These are phyloP conservation scores for Nephrotoma appendiculata DNA, from an alignment of 2,888 invertebrate genomes.

Conservation along the genomic window DNA sequence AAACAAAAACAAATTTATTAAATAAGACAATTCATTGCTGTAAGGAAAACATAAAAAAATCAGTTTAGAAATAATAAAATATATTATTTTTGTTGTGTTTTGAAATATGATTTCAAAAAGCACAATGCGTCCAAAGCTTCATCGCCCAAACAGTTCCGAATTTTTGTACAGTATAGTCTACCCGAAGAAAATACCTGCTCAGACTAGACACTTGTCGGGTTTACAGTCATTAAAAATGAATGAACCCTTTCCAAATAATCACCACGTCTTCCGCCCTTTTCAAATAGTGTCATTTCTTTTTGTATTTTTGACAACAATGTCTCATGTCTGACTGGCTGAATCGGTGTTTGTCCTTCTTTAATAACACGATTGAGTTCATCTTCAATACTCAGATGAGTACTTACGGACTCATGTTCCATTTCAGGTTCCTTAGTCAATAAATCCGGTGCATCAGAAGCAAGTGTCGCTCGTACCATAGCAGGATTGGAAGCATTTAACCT, in stretches of 20 bases:
- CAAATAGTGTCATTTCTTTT: not conserved
- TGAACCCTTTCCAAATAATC: not conserved
- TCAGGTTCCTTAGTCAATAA: not conserved
- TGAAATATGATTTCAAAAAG: not conserved
- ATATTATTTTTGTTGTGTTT: no score
- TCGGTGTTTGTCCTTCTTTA: conserved; percentile 5
- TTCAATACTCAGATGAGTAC: no score
- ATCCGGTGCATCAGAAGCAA: not conserved
- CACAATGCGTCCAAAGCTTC: not conserved
- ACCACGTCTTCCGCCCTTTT: conserved; percentile 5
- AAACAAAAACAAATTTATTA: not conserved
- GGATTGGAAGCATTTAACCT: conserved; percentile 2
- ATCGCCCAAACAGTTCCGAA: no score
- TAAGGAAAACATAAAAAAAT: not conserved
- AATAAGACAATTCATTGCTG: not conserved
- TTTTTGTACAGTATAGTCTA: not conserved
- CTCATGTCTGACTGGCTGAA: not conserved
- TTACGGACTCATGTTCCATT: not conserved
- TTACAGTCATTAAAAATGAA: not conserved
- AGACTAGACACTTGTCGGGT: not conserved
- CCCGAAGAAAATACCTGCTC: not conserved
- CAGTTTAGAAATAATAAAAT: no score
- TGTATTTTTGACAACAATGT: conserved; percentile 4
- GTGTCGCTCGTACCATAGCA: not conserved
- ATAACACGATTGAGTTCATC: conserved; percentile 3